Conservation (phyloP, 2,113 vertebrate genomes). For the Nycticebus coucang region DNA sequence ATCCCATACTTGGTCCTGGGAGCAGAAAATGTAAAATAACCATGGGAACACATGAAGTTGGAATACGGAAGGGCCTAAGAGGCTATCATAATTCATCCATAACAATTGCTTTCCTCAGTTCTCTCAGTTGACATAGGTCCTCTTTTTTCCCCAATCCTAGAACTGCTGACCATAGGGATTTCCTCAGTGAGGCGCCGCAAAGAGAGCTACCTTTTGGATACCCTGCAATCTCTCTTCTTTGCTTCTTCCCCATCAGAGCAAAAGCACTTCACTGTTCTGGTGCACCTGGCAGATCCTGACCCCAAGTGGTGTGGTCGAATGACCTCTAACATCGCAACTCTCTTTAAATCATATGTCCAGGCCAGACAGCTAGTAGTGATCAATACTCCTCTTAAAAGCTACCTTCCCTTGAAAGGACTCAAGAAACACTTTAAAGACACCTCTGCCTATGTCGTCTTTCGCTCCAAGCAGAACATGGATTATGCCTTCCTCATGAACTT, state of each 20-base stretch:
- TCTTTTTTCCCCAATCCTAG: constrained; percentile 77
- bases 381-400: constrained; percentile 82
- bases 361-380: constrained; percentile 88
- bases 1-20: neutral
- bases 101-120: neutral
- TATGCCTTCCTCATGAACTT: constrained; percentile 91
- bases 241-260: constrained; percentile 88
- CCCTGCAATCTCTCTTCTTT: constrained; percentile 89
- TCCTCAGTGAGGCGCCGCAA: constrained; percentile 83
- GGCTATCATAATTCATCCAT: neutral
- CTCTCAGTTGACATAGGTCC: neutral
- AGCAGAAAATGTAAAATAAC: neutral
- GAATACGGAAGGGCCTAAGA: neutral
- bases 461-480: constrained; percentile 92
- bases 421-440: constrained; percentile 90
- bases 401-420: constrained; percentile 86
- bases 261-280: constrained; percentile 89
- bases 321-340: constrained; percentile 66
- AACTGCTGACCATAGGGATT: constrained; percentile 88
- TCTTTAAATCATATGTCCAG: constrained; percentile 84
- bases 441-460: constrained; percentile 86
- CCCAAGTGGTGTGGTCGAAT: constrained; percentile 81
- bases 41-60: neutral
- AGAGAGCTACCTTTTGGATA: constrained; percentile 87
- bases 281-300: constrained; percentile 88